Evolutionary conservation across 2,113 vertebrate species (phyloP).

Genomic region (Platysternon megacephalum): DNA sequence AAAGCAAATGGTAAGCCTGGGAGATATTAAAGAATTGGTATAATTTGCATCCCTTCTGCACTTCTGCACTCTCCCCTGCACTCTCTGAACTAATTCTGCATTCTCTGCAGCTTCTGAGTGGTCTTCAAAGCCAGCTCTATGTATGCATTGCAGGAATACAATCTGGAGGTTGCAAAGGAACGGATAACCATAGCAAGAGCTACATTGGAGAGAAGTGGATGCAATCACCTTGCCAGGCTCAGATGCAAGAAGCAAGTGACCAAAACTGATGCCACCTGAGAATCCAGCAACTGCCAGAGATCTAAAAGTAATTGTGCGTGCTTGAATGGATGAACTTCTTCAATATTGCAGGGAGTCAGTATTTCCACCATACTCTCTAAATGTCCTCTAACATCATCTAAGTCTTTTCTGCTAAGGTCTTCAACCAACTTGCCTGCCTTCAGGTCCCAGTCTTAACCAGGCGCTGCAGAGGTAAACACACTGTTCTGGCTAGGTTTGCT

Average conservation of each 20-base stretch:
- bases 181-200: background rate
- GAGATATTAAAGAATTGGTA: background rate
- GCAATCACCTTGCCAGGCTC: background rate
- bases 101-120: background rate
- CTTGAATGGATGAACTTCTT: background rate
- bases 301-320: background rate
- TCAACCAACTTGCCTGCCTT: background rate
- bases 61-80: too few species aligned
- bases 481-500: background rate
- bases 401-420: background rate
- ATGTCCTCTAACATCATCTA: background rate
- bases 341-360: background rate
- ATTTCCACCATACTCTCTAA: background rate
- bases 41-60: accelerated
- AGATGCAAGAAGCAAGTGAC: background rate
- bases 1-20: background rate
- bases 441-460: background rate
- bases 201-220: background rate
- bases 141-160: accelerated
- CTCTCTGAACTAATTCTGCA: background rate
- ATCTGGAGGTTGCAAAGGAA: accelerated
- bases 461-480: background rate
- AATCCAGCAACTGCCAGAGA: background rate
- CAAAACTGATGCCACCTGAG: background rate
- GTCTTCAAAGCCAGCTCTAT: background rate